Percentiles rank a stretch among this genome's conserved stretches.
phyloP scores from a whole-genome alignment of 2,888 invertebrate genomes.

The Orchestes rusci region DNA sequence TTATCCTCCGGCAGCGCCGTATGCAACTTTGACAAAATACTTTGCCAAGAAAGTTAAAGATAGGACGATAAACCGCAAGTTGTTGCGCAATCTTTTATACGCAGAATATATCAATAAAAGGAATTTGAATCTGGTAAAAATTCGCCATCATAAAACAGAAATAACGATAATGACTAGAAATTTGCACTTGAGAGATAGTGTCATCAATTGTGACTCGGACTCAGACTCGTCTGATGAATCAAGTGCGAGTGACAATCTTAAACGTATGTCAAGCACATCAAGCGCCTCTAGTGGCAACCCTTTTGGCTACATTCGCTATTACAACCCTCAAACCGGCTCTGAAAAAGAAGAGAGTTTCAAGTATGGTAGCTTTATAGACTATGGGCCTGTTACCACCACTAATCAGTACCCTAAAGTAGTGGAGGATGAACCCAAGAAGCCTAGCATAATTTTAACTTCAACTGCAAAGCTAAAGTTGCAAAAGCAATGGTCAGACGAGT shows the following conservation, averaged over 20 bases:
- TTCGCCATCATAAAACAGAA: conserved; percentile 48
- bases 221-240: conserved; percentile 46
- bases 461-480: conserved; percentile 44
- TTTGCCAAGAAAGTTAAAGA: conserved; percentile 68
- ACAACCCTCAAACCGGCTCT: conserved; percentile 47
- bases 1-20: conserved; percentile 71
- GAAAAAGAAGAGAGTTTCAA: conserved; percentile 39
- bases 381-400: conserved; percentile 33
- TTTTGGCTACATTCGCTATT: conserved; percentile 61
- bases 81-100: conserved; percentile 70
- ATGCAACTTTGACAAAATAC: conserved; percentile 67
- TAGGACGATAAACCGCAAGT: conserved; percentile 61
- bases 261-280: conserved; percentile 45
- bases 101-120: conserved; percentile 51
- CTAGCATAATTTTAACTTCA: conserved; percentile 45
- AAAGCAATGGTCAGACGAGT: conserved; percentile 47
- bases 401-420: conserved; percentile 24
- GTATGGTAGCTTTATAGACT: conserved; percentile 48
- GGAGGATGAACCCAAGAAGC: conserved; percentile 28
- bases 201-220: conserved; percentile 43
- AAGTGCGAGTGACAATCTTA: conserved; percentile 46
- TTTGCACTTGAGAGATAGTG: conserved; percentile 36
- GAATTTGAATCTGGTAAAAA: conserved; percentile 48
- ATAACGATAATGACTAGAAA: conserved; percentile 40
- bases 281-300: conserved; percentile 56